Evolutionary conservation across 2,113 vertebrate genomes (phyloP).

Genomic region (Nothocercus julius): DNA sequence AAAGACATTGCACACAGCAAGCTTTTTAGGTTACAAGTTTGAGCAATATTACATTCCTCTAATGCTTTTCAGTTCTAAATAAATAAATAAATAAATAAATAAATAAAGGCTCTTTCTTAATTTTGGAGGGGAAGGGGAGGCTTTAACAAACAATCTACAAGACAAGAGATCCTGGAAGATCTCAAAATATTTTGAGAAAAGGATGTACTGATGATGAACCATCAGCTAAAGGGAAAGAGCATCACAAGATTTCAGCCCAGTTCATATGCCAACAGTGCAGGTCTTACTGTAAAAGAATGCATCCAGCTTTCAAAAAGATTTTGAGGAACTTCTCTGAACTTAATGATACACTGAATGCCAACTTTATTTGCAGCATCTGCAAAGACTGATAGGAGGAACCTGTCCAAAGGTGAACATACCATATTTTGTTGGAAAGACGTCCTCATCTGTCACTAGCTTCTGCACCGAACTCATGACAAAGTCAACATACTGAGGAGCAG

Average conservation of each 20-base stretch:
- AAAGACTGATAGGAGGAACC: neutral
- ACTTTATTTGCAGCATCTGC: rapidly evolving
- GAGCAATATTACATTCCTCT: neutral
- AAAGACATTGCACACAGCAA: neutral
- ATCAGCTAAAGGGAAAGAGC: neutral
- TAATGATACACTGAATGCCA: neutral
- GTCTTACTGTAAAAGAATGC: neutral
- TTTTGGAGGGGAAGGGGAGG: neutral
- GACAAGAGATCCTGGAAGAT: neutral
- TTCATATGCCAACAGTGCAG: neutral
- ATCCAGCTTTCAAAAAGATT: neutral
- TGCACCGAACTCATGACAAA: conserved; percentile 98
- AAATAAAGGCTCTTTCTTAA: neutral
- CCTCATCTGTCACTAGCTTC: conserved; percentile 97
- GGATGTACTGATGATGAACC: neutral
- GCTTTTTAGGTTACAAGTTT: neutral
- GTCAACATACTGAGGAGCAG: conserved; percentile 97
- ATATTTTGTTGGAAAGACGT: conserved; percentile 97
- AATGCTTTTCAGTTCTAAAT: neutral
- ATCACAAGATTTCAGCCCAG: neutral
- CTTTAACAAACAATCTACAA: neutral
- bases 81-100: too few species aligned
- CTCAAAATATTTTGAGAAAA: neutral
- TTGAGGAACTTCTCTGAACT: neutral
- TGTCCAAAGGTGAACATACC: conserved; percentile 74